Evolutionary conservation across 2,888 invertebrate genomes (phyloP).

Genomic region (Pelosia muscerda): DNA sequence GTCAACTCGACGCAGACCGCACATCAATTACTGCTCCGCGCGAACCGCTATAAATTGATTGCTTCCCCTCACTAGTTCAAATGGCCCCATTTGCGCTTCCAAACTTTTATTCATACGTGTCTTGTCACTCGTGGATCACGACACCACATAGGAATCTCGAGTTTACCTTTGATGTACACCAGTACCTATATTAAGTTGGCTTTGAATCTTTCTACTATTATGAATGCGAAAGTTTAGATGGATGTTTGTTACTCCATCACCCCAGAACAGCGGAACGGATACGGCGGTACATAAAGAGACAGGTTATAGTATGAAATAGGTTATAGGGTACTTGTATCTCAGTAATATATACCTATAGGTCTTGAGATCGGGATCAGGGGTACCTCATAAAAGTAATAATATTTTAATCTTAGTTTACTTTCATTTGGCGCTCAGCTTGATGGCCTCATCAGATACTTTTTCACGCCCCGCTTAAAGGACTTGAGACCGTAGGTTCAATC

Average conservation of each 20-base stretch:
- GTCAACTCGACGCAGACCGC: conserved; percentile 65
- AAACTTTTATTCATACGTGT: conserved; percentile 49
- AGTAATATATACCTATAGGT: background rate
- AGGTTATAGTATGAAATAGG: background rate
- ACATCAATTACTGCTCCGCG: conserved; percentile 74
- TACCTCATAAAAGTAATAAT: no score
- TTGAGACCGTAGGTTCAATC: no score
- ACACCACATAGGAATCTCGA: conserved; percentile 1
- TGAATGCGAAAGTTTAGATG: background rate
- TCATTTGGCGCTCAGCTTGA: no score
- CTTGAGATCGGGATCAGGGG: background rate
- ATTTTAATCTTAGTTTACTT: no score
- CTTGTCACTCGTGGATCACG: conserved; percentile 35
- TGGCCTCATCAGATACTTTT: no score
- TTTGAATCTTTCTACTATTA: background rate
- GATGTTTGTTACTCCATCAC: background rate
- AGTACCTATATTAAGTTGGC: background rate
- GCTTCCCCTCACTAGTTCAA: conserved; percentile 66
- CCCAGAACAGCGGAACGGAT: background rate
- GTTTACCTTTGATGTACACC: background rate
- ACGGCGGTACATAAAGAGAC: background rate
- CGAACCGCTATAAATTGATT: conserved; percentile 78
- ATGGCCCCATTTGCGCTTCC: conserved; percentile 58
- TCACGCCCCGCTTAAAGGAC: no score
- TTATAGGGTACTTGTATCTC: background rate